Conservation (phyloP, 2,113 vertebrate species). For the Clupea harengus region DNA sequence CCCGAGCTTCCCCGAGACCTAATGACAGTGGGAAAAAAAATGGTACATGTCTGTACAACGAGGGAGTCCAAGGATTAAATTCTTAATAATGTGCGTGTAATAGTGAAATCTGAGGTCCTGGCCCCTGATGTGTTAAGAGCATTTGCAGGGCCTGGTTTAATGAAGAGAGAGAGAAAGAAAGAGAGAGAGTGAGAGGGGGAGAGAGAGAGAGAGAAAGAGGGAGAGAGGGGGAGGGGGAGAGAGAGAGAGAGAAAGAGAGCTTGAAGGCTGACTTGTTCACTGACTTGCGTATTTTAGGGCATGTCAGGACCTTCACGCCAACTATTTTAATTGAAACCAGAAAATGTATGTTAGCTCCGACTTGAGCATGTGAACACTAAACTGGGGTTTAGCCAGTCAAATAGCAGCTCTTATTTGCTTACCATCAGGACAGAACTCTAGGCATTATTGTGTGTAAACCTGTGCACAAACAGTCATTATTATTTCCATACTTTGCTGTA, state of each 20-base stretch:
- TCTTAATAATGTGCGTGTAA: conserved; percentile 62
- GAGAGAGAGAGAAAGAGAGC: neutral
- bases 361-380: conserved; percentile 29
- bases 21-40: conserved; percentile 59
- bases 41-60: conserved; percentile 68
- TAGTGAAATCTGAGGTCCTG: conserved; percentile 65
- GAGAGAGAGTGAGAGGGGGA: neutral
- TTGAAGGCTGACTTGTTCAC: conserved; percentile 36
- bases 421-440: neutral
- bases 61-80: conserved; percentile 65
- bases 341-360: conserved; percentile 67
- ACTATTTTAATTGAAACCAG: conserved; percentile 70
- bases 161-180: conserved; percentile 48
- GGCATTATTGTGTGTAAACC: neutral
- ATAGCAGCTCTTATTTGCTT: neutral
- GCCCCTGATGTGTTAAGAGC: conserved; percentile 65
- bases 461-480: neutral
- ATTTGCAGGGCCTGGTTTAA: conserved; percentile 66
- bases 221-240: neutral
- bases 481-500: neutral
- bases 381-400: conserved; percentile 42
- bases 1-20: conserved; percentile 60
- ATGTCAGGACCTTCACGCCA: conserved; percentile 61
- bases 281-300: conserved; percentile 54
- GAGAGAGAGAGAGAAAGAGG: neutral